Evolutionary conservation across 1,140 invertebrate species (phyloP).

Genomic region (Tetragnatha versicolor): DNA sequence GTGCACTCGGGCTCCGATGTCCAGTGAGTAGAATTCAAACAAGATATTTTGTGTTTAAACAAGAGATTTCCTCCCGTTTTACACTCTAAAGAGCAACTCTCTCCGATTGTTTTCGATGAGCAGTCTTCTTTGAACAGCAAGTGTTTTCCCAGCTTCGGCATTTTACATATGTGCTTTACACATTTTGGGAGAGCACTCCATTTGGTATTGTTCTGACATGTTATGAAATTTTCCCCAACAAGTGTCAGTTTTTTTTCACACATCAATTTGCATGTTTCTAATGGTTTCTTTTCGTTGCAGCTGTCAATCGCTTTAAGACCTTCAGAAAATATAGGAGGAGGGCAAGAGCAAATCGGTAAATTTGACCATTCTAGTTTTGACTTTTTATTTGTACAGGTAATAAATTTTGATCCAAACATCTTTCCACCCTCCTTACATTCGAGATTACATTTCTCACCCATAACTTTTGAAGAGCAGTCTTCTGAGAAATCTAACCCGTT

Average conservation of each 20-base stretch:
- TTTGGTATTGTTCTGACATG: neutral
- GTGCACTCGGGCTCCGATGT: neutral
- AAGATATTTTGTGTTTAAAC: neutral
- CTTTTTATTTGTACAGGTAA: no score
- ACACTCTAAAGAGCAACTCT: neutral
- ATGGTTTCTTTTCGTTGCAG: neutral
- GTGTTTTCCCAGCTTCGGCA: neutral
- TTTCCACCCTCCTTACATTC: neutral
- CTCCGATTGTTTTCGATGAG: neutral
- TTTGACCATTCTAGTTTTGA: neutral
- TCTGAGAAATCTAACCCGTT: neutral
- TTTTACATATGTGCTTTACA: neutral
- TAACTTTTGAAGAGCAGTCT: neutral
- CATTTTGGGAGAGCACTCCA: neutral
- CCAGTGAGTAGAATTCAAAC: neutral
- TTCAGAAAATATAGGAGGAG: neutral
- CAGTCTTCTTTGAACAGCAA: neutral
- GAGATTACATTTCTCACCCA: neutral
- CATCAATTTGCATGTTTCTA: neutral
- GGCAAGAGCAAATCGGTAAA: neutral
- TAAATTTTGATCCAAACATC: neutral
- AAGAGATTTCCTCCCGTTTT: neutral
- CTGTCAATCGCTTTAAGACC: neutral
- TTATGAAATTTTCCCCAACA: neutral
- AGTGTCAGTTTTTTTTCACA: neutral